Evolutionary conservation across 1,140 invertebrate genomes (phyloP).

Genomic region (Scaptomyza graminum): DNA sequence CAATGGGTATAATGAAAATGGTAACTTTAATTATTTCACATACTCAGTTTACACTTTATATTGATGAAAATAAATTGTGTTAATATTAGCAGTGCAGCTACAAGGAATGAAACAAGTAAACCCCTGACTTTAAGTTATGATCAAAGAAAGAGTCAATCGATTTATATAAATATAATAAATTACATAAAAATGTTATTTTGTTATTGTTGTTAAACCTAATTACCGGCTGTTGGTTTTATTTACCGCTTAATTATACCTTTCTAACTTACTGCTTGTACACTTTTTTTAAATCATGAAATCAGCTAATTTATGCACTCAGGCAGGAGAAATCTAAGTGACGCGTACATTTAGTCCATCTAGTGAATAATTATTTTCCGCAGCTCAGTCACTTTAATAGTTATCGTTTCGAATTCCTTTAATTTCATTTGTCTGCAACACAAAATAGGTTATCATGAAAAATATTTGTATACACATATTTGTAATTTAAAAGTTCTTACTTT

Average conservation of each 20-base stretch:
- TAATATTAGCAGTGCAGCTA: constrained; percentile 79
- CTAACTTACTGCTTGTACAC: constrained; percentile 69
- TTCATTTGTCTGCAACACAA: constrained; percentile 65
- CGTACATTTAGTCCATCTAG: constrained; percentile 40
- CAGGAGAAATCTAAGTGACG: constrained; percentile 54
- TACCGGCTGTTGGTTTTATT: constrained; percentile 68
- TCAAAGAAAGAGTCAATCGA: constrained; percentile 75
- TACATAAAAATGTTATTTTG: constrained; percentile 80
- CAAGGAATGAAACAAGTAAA: constrained; percentile 82
- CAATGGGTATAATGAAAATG: constrained; percentile 71
- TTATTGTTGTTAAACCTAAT: constrained; percentile 69
- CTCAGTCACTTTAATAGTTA: constrained; percentile 69
- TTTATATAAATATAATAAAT: constrained; percentile 82
- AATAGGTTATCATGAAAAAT: constrained; percentile 12
- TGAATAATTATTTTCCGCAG: constrained; percentile 54
- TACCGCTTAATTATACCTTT: constrained; percentile 58
- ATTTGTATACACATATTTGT: not conserved
- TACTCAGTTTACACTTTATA: constrained; percentile 70
- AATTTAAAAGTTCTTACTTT: constrained; percentile 55
- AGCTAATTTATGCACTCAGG: constrained; percentile 50
- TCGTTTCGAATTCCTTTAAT: constrained; percentile 69
- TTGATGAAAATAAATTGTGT: constrained; percentile 71
- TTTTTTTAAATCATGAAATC: constrained; percentile 64
- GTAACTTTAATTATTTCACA: constrained; percentile 77
- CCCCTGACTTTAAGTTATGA: constrained; percentile 74